Evolutionary conservation across 2,113 vertebrate genomes (phyloP), one percentile per base, ranked within the genome.

Genomic region (Phycodurus eques): DNA sequence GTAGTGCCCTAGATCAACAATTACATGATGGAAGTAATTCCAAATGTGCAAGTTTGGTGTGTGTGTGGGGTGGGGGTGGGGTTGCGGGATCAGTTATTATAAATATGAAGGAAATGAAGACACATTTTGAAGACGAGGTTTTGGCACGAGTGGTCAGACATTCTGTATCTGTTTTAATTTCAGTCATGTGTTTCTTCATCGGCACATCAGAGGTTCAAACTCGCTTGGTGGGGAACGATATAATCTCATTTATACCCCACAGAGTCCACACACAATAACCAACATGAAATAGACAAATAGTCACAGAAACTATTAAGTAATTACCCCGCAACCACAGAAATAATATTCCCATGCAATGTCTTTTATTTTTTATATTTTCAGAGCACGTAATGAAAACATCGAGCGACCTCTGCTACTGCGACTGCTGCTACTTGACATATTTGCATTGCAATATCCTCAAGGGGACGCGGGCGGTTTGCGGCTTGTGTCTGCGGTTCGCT

Each of bases 351-450:
- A 75, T 60, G 72, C 15, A 17, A 73, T 78, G 76, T 82, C 47
- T 66, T 73, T 72, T 49, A 54, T 42, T 43, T 6, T 47, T 70
- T 27, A 19, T 49, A 11, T 20, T 65, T 44, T 76, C 75, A 64
- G 63, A 81, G 77, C 77, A 35, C 61, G 68, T 75, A 72, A 60
- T 64, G 44, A 63, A 75, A 83, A 56, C 93, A 88, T 90, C 86
- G 89, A 92, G 94, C 93, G 91, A 92, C 94, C 93, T 94, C 91
- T 94, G 85, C 88, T 90, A 94, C 93, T 94, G 93, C 88, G 91
- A 90, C 91, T 93, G 94, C 95, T 95, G 93, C 94, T 96, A 94
- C 75, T 79, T 72, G 59, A 61, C 15, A 0, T 33, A 35, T 61
- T 59, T 31, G 22, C 22, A 13, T 92, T 90, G 87, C 87, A 91